Percentiles rank a stretch among this genome's conserved stretches.
These are phyloP conservation scores for Baryphthengus martii DNA, from an alignment of 2,113 vertebrate species.

Conservation along the genomic window DNA sequence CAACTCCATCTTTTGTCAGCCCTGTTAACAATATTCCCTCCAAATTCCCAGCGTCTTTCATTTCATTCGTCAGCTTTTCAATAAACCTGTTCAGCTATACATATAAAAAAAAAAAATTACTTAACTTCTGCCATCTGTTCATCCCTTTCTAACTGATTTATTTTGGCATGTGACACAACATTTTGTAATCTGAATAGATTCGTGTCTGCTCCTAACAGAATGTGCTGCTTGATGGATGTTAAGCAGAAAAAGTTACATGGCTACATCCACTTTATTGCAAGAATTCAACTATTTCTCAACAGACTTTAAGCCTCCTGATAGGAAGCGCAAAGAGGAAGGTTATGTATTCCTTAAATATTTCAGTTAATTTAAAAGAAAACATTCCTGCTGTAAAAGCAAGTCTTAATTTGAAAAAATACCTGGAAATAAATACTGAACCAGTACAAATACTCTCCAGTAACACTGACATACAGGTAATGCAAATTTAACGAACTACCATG, in stretches of 20 bases:
- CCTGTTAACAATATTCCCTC: constrained; percentile 96
- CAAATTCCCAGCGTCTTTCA: constrained; percentile 95
- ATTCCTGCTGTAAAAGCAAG: neutral
- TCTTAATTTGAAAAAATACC: neutral
- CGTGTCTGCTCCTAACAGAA: neutral
- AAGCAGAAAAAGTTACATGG: neutral
- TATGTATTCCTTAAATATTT: neutral
- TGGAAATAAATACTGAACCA: neutral
- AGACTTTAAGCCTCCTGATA: neutral
- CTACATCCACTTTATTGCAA: neutral
- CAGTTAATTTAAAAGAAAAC: neutral
- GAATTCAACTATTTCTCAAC: neutral
- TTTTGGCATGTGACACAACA: neutral
- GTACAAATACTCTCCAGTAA: neutral
- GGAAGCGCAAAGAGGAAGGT: neutral
- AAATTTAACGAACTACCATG: neutral
- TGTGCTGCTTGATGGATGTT: neutral
- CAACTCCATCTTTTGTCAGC: constrained; percentile 95
- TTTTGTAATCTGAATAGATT: neutral
- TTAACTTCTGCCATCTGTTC: neutral
- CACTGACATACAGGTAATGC: neutral
- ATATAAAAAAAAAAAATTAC: neutral
- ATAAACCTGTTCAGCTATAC: constrained; percentile 92
- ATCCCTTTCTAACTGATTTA: neutral
- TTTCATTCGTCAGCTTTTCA: constrained; percentile 93